Base-by-base conservation (phyloP, 2,113 vertebrate species). In the Hippoglossus stenolepis region DNA sequence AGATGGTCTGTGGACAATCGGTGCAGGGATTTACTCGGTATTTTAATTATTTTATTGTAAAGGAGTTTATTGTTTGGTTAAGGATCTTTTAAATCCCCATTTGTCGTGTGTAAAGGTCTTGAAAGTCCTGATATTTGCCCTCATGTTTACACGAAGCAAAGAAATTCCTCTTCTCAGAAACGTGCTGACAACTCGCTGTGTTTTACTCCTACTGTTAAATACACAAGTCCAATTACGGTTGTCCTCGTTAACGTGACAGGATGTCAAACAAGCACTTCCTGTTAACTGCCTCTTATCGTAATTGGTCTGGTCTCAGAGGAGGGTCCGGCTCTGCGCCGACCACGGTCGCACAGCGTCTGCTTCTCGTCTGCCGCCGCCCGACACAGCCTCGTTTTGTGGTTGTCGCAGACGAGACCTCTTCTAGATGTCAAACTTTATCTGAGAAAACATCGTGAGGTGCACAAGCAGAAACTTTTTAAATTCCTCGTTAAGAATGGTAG, bases 211-310 rank as follows among this genome's bases (percentile, higher is more conserved):
- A 74, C 77, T 59, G 75, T 86, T 90, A 86, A 87, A 87, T 82
- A 82, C 87, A 76, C 43, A 9, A 75, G 73, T 63, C 85, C 87
- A 93, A 89, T 92, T 87, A 89, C 26, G 77, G 69, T 80, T 77
- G 92, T 92, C 88, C 93, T 93, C 80, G 85, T 93, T 94, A 93
- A 93, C 89, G 60, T 92, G 94, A 94, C 93, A 91, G 86, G 81
- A 93, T 93, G 94, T 94, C 93, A 94, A 94, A 95, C 93, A 94
- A 92, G 90, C 90, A 84, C 87, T 93, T 93, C 92, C 93, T 93
- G 92, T 84, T 92, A 93, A 94, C 85, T 75, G 89, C 90, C 92
- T 87, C 91, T 94, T 94, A 92, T 92, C 92, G 94, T 94, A 94
- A 94, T 94, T 94, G 94, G 91, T 56, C 79, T 75, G 1, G 83